A percentile compares a stretch with the other conserved stretches of the same genome.
phyloP scores from a whole-genome alignment of 2,888 invertebrate genomes.

The Leucozona laternaria region DNA sequence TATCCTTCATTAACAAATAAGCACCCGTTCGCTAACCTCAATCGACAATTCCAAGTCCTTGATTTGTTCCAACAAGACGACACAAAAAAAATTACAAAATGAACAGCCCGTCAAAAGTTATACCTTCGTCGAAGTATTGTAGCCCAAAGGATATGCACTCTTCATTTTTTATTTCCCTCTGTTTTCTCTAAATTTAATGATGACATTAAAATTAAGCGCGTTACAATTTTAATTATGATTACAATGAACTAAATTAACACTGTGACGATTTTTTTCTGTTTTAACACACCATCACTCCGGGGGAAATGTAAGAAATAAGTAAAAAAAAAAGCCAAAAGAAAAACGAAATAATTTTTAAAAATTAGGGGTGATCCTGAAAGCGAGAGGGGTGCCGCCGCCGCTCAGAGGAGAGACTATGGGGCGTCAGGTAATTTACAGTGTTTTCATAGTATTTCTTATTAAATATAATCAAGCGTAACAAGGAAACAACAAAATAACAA shows the following conservation, averaged over 20 bases:
- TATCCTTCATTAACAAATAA: conserved; percentile 73
- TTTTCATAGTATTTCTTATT: conserved; percentile 72
- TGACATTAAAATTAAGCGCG: conserved; percentile 74
- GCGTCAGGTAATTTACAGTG: conserved; percentile 68
- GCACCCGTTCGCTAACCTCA: conserved; percentile 75
- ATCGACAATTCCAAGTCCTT: conserved; percentile 69
- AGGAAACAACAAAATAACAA: conserved; percentile 65
- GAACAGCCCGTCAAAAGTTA: conserved; percentile 62
- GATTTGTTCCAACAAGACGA: conserved; percentile 53
- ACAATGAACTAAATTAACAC: conserved; percentile 74
- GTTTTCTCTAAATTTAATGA: conserved; percentile 52
- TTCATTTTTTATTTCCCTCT: conserved; percentile 9
- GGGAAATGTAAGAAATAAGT: background rate
- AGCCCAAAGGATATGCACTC: conserved; percentile 29
- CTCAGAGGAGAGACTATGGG: background rate
- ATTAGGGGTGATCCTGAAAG: conserved; percentile 39
- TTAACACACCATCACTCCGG: background rate
- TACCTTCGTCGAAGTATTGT: conserved; percentile 48
- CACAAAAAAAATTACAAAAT: conserved; percentile 15
- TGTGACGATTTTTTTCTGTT: conserved; percentile 55
- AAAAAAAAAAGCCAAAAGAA: conserved; percentile 14
- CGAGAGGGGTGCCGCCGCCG: background rate
- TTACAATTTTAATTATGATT: conserved; percentile 74
- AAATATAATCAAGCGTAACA: conserved; percentile 72
- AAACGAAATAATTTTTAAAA: conserved; percentile 15